Percentiles rank a stretch among this genome's conserved stretches.
Evolutionary conservation across 2,797 vertebrate genomes (phyloP).

Genomic region (Ambastaia sidthimunki): DNA sequence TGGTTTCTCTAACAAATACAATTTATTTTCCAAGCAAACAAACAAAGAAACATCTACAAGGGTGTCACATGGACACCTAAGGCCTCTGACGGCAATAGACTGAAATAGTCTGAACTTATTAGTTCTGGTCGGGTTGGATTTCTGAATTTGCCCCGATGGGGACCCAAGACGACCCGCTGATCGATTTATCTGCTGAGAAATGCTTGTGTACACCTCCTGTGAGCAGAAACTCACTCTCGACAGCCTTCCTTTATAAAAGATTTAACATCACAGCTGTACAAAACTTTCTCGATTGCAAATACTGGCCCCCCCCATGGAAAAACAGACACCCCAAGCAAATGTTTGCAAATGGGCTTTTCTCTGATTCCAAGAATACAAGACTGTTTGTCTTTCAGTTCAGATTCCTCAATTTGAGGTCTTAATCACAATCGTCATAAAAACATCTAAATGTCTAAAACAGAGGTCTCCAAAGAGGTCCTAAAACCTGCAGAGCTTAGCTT

Average conservation of each 20-base stretch:
- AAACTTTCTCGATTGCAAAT: too few species aligned
- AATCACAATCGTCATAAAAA: background rate
- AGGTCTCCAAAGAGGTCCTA: too few species aligned
- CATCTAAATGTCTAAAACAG: too few species aligned
- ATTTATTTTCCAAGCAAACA: conserved; percentile 1
- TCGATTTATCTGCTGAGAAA: background rate
- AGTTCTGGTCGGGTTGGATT: background rate
- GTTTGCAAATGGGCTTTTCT: background rate
- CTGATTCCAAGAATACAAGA: too few species aligned
- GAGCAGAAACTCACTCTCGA: background rate
- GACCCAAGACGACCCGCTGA: conserved; percentile 1
- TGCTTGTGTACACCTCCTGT: background rate
- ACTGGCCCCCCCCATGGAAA: background rate
- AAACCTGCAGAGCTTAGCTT: too few species aligned
- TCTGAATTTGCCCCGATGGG: background rate
- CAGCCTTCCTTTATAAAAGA: conserved; percentile 20
- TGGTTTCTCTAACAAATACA: conserved; percentile 9
- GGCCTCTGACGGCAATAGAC: background rate
- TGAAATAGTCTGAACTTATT: background rate
- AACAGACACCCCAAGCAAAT: background rate
- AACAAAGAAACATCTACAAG: conserved; percentile 2
- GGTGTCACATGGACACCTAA: background rate
- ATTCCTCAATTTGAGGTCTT: too few species aligned
- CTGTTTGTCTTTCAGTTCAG: too few species aligned
- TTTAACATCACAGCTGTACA: background rate